phyloP scores from a whole-genome alignment of 2,797 vertebrate genomes.

The Pogonophryne albipinna region DNA sequence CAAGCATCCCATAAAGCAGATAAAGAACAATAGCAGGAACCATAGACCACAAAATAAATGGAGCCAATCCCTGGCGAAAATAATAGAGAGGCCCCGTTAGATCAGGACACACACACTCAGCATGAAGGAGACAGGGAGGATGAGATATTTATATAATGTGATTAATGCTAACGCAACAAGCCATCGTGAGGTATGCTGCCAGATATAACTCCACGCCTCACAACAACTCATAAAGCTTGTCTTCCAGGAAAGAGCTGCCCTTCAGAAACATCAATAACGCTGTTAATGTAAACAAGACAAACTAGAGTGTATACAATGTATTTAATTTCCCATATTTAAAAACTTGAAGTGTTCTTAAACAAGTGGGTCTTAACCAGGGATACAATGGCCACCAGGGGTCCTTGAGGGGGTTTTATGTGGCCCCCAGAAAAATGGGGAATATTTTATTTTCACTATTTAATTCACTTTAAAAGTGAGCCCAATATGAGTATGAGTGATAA shows the following conservation, averaged over 20 bases:
- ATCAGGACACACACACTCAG: slow-evolving; percentile 71
- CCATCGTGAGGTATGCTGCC: slow-evolving; percentile 56
- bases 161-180: slow-evolving; percentile 74
- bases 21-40: slow-evolving; percentile 96
- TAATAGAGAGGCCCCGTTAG: slow-evolving; percentile 82
- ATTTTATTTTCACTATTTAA: too few relatives aligned
- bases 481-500: too few relatives aligned
- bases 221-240: slow-evolving; percentile 14
- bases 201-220: slow-evolving; percentile 56
- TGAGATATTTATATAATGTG: slow-evolving; percentile 75
- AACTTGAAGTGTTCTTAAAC: neutral
- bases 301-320: neutral
- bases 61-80: slow-evolving; percentile 87
- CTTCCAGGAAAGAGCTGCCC: slow-evolving; percentile 22
- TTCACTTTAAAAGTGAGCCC: too few relatives aligned
- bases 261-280: slow-evolving; percentile 24
- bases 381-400: too few relatives aligned
- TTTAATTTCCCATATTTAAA: neutral
- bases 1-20: slow-evolving; percentile 89
- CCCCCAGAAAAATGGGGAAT: too few relatives aligned
- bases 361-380: neutral
- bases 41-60: slow-evolving; percentile 81
- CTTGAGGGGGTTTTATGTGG: too few relatives aligned
- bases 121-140: slow-evolving; percentile 69
- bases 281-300: slow-evolving; percentile 7